Evolutionary conservation across 1,140 invertebrate species (phyloP).

Genomic region (Neuroterus valhalla): DNA sequence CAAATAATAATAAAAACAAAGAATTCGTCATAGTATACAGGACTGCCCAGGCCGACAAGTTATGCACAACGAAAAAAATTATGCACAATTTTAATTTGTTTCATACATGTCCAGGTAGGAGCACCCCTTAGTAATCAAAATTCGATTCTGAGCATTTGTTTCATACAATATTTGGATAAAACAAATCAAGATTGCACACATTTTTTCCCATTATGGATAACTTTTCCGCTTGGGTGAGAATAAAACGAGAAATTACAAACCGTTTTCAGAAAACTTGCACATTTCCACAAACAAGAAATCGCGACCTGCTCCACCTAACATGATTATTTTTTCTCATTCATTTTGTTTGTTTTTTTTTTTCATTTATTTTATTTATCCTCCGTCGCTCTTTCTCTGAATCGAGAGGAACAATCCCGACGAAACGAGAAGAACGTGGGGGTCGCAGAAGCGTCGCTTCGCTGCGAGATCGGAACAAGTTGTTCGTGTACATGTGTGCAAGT

Average conservation of each 20-base stretch:
- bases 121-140: too few relatives aligned
- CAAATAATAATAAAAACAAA: too few relatives aligned
- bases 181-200: too few relatives aligned
- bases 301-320: conserved; percentile 12
- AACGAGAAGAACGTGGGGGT: conserved; percentile 47
- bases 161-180: too few relatives aligned
- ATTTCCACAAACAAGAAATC: conserved; percentile 11
- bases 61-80: background rate
- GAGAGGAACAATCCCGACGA: conserved; percentile 40
- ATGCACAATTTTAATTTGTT: too few relatives aligned
- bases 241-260: conserved; percentile 31
- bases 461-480: conserved; percentile 48
- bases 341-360: background rate
- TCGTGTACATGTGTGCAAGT: conserved; percentile 24
- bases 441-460: conserved; percentile 36
- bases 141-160: too few relatives aligned
- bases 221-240: too few relatives aligned
- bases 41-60: too few relatives aligned
- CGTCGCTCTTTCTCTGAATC: conserved; percentile 45
- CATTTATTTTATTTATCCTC: background rate
- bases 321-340: background rate
- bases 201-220: too few relatives aligned
- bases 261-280: conserved; percentile 23
- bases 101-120: too few relatives aligned
- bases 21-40: too few relatives aligned